phyloP scores from a whole-genome alignment of 2,888 invertebrate species.

The Notodonta dromedarius region DNA sequence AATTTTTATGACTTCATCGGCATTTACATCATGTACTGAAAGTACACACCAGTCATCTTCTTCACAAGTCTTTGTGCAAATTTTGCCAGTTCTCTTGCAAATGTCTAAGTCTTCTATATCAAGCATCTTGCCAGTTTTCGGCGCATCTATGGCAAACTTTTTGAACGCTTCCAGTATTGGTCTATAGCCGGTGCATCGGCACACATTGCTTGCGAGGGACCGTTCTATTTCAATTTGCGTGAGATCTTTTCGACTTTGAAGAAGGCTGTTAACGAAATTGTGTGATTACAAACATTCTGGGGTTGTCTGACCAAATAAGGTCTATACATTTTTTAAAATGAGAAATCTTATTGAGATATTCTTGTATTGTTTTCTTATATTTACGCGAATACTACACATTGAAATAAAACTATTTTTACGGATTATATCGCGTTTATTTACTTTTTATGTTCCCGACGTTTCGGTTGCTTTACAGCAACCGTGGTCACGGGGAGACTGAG shows the following conservation, averaged over 20 bases:
- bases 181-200: constrained; percentile 91
- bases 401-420: no score
- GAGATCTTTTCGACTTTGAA: constrained; percentile 27
- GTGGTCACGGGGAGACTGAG: no score
- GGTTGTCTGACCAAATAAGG: no score
- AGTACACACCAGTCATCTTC: constrained; percentile 53
- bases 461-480: no score
- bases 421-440: no score
- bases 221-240: constrained; percentile 85
- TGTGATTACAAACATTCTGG: background rate
- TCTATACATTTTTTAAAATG: no score
- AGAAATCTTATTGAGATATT: no score
- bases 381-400: no score
- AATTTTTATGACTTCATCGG: constrained; percentile 55
- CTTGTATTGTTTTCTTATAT: no score
- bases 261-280: constrained; percentile 19
- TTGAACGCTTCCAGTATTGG: constrained; percentile 92
- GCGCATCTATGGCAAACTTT: constrained; percentile 86
- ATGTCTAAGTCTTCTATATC: constrained; percentile 74
- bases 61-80: constrained; percentile 60
- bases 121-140: constrained; percentile 65
- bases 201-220: constrained; percentile 90
- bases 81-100: constrained; percentile 40
- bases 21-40: constrained; percentile 27
- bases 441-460: no score